Conservation (phyloP, 2,888 invertebrate genomes). For the Drosophila acutilabella region DNA sequence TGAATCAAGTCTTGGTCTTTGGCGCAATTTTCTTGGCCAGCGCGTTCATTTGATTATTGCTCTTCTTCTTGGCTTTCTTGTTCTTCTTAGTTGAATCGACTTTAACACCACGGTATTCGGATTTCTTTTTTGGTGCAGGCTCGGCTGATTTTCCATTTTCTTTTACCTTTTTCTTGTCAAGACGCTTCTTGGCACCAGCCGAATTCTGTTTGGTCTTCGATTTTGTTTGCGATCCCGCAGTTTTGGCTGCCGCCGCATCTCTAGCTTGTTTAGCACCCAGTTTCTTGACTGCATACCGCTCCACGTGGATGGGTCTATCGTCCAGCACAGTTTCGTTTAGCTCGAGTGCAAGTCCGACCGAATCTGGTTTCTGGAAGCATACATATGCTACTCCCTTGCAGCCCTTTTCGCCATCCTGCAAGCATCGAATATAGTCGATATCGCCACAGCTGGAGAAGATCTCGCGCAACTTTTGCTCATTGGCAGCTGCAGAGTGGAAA, state of each 20-base stretch:
- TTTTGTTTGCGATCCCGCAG: conserved; percentile 36
- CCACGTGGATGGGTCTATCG: conserved; percentile 83
- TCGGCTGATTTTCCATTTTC: conserved; percentile 25
- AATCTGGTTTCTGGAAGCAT: conserved; percentile 82
- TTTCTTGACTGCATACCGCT: conserved; percentile 79
- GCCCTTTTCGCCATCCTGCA: conserved; percentile 80
- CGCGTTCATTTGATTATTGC: conserved; percentile 67
- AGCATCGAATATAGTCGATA: conserved; percentile 83
- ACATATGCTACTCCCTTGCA: conserved; percentile 84
- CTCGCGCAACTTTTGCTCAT: conserved; percentile 82
- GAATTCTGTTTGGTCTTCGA: conserved; percentile 57
- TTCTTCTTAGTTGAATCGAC: conserved; percentile 74
- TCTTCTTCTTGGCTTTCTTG: conserved; percentile 76
- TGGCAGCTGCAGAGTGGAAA: conserved; percentile 72
- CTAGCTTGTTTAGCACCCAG: conserved; percentile 75
- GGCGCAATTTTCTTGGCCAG: conserved; percentile 84
- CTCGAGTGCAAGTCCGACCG: conserved; percentile 83
- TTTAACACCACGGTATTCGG: conserved; percentile 82
- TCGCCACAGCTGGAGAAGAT: conserved; percentile 84
- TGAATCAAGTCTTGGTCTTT: conserved; percentile 45
- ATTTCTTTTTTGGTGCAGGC: conserved; percentile 71
- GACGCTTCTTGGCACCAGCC: conserved; percentile 57
- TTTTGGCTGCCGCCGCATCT: conserved; percentile 53
- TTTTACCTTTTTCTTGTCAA: conserved; percentile 56
- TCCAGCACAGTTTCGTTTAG: conserved; percentile 83